Evolutionary conservation across 35 echinoderm and acorn worm genomes (phyloP).

Genomic region (Ptychodera flava): DNA sequence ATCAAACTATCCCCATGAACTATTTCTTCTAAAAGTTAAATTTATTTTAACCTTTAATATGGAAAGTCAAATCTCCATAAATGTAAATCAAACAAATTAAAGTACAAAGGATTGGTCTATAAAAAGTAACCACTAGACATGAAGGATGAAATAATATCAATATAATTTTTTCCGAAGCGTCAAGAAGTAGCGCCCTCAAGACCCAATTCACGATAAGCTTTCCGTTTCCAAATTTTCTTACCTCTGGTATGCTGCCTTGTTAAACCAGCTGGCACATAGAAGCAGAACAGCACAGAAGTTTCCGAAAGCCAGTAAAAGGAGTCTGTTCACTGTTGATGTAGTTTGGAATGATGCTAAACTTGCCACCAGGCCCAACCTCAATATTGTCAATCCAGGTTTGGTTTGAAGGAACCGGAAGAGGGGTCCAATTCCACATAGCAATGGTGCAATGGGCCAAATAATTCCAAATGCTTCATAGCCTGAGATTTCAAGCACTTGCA

Average conservation of each 20-base stretch:
- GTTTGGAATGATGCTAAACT: constrained; percentile 76
- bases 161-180: no score
- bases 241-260: constrained; percentile 95
- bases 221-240: no score
- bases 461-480: constrained; percentile 61
- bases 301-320: constrained; percentile 48
- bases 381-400: constrained; percentile 50
- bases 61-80: no score
- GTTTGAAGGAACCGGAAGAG: constrained; percentile 51
- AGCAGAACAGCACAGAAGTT: constrained; percentile 61
- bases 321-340: constrained; percentile 41
- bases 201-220: no score
- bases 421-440: constrained; percentile 29
- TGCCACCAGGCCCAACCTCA: constrained; percentile 42
- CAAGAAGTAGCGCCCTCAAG: no score
- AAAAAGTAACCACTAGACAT: no score
- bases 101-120: no score
- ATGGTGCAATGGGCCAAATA: constrained; percentile 65
- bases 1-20: no score
- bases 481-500: constrained; percentile 67
- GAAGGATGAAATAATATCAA: no score
- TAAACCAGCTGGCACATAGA: constrained; percentile 74
- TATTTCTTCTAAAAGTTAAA: no score
- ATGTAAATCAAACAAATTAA: no score
- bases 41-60: no score